A percentile compares a stretch with the other conserved stretches of the same genome.
These are phyloP conservation scores for Orthosia cruda DNA, from an alignment of 2,888 invertebrate genomes.

Conservation along the genomic window DNA sequence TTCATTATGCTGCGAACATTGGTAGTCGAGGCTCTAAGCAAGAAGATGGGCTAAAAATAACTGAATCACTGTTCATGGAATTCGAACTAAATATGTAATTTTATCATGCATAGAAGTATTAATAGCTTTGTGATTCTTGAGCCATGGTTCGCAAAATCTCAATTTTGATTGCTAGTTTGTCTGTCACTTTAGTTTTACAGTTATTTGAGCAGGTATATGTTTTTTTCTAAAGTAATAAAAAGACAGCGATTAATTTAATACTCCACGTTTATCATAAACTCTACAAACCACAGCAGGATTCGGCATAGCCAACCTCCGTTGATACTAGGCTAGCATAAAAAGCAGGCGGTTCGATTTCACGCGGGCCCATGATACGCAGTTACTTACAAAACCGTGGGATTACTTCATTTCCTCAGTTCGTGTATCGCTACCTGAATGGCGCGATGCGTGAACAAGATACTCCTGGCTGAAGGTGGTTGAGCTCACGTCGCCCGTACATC, in stretches of 20 bases:
- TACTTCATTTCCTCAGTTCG: conserved; percentile 62
- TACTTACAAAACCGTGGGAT: conserved; percentile 44
- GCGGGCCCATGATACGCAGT: conserved; percentile 17
- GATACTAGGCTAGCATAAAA: conserved; percentile 19
- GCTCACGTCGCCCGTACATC: conserved; percentile 42
- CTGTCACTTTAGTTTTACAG: background rate
- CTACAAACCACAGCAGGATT: background rate
- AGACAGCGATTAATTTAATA: background rate
- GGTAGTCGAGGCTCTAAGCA: conserved; percentile 14
- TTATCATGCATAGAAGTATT: background rate
- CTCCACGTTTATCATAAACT: background rate
- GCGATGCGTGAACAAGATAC: conserved; percentile 38
- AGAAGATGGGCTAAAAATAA: conserved; percentile 25
- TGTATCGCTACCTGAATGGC: conserved; percentile 44
- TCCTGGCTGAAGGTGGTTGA: conserved; percentile 23
- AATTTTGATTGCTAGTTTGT: background rate
- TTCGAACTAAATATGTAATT: conserved; percentile 1
- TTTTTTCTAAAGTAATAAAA: background rate
- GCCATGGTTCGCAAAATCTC: background rate
- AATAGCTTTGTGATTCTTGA: background rate
- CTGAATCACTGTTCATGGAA: conserved; percentile 11
- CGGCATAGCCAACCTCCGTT: background rate
- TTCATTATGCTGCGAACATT: conserved; percentile 25
- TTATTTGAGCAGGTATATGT: background rate
- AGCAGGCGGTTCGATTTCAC: conserved; percentile 19